Evolutionary conservation across 2,797 vertebrate genomes (phyloP).

Genomic region (Gastrophryne carolinensis): DNA sequence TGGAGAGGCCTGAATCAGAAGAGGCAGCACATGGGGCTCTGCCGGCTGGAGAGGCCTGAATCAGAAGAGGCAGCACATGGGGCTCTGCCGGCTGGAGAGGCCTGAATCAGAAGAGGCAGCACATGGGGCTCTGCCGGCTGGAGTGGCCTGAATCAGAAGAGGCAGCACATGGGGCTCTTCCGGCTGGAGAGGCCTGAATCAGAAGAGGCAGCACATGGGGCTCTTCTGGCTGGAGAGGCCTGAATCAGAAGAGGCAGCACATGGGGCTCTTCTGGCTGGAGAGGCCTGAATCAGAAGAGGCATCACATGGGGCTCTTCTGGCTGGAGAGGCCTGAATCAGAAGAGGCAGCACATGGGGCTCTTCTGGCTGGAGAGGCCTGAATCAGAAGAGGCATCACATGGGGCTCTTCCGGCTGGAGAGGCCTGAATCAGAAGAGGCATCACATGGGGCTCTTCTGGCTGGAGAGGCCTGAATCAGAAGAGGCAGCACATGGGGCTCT

Average conservation of each 20-base stretch:
- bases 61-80: neutral
- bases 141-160: neutral
- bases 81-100: neutral
- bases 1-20: neutral
- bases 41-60: neutral
- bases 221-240: neutral
- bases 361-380: neutral
- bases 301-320: neutral
- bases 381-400: neutral
- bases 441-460: neutral
- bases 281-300: neutral
- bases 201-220: neutral
- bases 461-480: neutral
- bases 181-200: neutral
- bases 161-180: neutral
- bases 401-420: neutral
- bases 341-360: neutral
- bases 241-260: neutral
- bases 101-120: neutral
- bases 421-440: neutral
- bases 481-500: neutral
- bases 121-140: neutral
- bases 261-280: neutral
- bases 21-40: neutral
- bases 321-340: neutral